Evolutionary conservation across 2,113 vertebrate genomes (phyloP), one percentile per base, ranked within the genome.

Genomic region (Corythaeola cristata): DNA sequence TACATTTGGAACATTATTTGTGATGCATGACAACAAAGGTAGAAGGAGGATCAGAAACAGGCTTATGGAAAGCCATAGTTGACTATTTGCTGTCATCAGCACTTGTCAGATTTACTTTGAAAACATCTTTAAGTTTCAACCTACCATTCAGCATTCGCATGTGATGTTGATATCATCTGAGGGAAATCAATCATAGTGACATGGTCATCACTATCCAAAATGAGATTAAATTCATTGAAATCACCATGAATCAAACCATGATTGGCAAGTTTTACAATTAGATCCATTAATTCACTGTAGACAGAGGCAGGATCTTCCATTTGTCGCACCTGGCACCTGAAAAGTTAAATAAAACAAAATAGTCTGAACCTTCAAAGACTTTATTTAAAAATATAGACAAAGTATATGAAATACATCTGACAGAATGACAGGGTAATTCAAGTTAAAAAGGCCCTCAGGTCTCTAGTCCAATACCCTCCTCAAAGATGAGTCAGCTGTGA

Each of bases 161-260:
- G 99, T 11, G 99, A 99, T 20, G 99, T 99, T 88, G 99, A 99
- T 89, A 99, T 98, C 99, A 99, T 99, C 78, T 99, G 99, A 81
- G 99, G 99, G 92, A 99, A 99, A 98, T 99, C 99, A 62, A 99
- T 99, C 99, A 99, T 98, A 62, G 99, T 99, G 88, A 99, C 98
- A 80, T 97, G 98, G 95, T 99, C 99, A 20, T 99, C 97, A 92
- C 98, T 98, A 90, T 99, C 99, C 88, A 99, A 72, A 98, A 99
- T 98, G 18, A 99, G 98, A 97, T 99, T 99, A 96, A 99, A 99
- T 97, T 99, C 99, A 83, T 99, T 99, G 94, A 99, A 99, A 97
- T 99, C 99, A 82, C 99, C 99, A 44, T 99, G 99, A 97, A 99
- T 99, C 88, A 99, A 97, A 37, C 99, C 99, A 23, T 99, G 98